A percentile compares a stretch with the other conserved stretches of the same genome.
These are phyloP conservation scores for Circaetus cinerascens DNA, from an alignment of 2,113 vertebrate genomes.

Conservation along the genomic window DNA sequence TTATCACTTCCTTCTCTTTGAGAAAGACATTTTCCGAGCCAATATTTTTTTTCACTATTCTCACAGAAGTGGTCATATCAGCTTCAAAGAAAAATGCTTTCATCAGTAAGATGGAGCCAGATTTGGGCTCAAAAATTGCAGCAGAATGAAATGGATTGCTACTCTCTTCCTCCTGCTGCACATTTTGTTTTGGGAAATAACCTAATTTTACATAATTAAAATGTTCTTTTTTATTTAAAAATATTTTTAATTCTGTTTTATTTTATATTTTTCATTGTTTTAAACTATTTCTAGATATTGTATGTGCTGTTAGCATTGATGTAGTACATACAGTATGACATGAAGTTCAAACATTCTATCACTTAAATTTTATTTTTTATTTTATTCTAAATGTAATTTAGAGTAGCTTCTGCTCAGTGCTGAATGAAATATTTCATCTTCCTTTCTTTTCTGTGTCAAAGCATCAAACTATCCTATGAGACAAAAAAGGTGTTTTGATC, in stretches of 20 bases:
- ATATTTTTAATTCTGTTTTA: neutral
- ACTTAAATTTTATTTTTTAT: neutral
- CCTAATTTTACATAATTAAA: neutral
- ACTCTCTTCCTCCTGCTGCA: neutral
- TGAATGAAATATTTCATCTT: neutral
- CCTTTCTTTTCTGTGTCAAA: slow-evolving; percentile 6
- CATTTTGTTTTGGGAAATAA: neutral
- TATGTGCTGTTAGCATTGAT: neutral
- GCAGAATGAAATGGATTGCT: neutral
- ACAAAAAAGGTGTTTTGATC: slow-evolving; percentile 7
- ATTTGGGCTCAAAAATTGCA: neutral
- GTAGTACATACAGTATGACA: neutral
- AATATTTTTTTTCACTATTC: neutral
- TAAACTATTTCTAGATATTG: neutral
- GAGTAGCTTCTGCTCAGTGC: neutral
- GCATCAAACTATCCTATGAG: neutral
- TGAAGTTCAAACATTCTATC: neutral
- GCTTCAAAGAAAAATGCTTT: neutral
- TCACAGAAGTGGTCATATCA: neutral
- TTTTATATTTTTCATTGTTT: neutral
- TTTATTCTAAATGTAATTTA: neutral
- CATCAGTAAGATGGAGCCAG: neutral
- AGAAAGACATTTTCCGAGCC: neutral
- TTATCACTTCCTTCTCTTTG: neutral
- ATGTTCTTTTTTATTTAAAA: neutral